phyloP scores from a whole-genome alignment of 2,797 vertebrate genomes.

The Darevskia mixta region DNA sequence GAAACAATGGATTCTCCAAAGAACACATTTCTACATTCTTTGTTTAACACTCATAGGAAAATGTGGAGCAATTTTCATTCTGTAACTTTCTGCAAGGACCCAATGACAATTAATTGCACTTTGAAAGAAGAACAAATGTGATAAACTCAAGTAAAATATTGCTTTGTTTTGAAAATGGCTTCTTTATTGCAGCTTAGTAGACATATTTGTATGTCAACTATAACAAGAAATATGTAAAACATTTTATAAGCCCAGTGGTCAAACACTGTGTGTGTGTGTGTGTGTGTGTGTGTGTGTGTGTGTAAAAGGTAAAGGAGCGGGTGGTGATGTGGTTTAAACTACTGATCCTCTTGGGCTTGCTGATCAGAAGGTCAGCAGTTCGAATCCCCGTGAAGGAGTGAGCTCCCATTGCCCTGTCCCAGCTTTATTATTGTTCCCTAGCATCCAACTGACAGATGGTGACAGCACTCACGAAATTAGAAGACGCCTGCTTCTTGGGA shows the following conservation, averaged over 20 bases:
- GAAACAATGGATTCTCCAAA: neutral
- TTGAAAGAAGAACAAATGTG: neutral
- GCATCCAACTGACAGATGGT: too few species aligned
- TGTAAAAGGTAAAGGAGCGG: neutral
- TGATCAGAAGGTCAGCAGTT: too few species aligned
- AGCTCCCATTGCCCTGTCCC: too few species aligned
- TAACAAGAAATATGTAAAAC: neutral
- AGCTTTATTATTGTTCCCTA: too few species aligned
- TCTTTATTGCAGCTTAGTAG: neutral
- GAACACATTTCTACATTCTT: neutral
- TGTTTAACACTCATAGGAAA: neutral
- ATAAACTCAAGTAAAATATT: too few species aligned
- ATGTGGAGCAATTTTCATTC: neutral
- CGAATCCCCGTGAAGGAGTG: too few species aligned
- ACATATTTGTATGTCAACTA: neutral
- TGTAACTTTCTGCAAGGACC: neutral
- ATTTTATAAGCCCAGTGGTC: neutral
- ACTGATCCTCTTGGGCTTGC: too few species aligned
- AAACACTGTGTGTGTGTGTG: neutral
- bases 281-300: neutral
- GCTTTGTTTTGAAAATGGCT: neutral
- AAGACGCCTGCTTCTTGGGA: too few species aligned
- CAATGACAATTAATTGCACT: neutral
- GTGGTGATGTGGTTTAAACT: too few species aligned
- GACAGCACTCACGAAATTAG: too few species aligned